phyloP scores from a whole-genome alignment of 64 coral and sea anemone genomes.

The Stichodactyla helianthus region DNA sequence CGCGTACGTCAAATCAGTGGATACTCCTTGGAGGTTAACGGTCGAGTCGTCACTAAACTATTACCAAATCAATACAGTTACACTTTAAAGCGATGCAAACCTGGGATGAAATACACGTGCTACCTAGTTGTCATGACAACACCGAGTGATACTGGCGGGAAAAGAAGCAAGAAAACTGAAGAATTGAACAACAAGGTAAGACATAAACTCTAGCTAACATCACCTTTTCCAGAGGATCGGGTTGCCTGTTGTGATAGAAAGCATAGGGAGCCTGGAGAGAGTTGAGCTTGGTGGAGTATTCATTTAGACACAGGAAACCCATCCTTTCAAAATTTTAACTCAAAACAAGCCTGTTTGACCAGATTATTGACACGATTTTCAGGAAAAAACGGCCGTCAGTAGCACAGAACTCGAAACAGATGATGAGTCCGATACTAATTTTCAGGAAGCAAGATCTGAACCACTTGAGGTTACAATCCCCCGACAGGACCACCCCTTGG shows the following conservation, averaged over 20 bases:
- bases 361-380: not conserved
- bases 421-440: constrained; percentile 50
- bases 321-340: too few relatives aligned
- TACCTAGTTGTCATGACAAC: constrained; percentile 42
- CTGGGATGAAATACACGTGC: constrained; percentile 74
- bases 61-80: constrained; percentile 19
- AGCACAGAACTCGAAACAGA: constrained; percentile 40
- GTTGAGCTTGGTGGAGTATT: too few relatives aligned
- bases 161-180: not conserved
- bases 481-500: constrained; percentile 53
- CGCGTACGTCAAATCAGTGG: constrained; percentile 54
- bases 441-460: constrained; percentile 55
- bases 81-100: constrained; percentile 61
- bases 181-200: not conserved
- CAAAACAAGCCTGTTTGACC: not conserved
- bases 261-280: too few relatives aligned
- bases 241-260: too few relatives aligned
- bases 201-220: not conserved
- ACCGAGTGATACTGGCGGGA: not conserved
- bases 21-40: constrained; percentile 65
- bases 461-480: constrained; percentile 62
- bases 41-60: constrained; percentile 43
- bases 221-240: too few relatives aligned
- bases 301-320: too few relatives aligned
- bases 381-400: not conserved